Evolutionary conservation across 1,140 invertebrate genomes (phyloP), one percentile per base, ranked within the genome.

Genomic region (Riptortus pedestris): DNA sequence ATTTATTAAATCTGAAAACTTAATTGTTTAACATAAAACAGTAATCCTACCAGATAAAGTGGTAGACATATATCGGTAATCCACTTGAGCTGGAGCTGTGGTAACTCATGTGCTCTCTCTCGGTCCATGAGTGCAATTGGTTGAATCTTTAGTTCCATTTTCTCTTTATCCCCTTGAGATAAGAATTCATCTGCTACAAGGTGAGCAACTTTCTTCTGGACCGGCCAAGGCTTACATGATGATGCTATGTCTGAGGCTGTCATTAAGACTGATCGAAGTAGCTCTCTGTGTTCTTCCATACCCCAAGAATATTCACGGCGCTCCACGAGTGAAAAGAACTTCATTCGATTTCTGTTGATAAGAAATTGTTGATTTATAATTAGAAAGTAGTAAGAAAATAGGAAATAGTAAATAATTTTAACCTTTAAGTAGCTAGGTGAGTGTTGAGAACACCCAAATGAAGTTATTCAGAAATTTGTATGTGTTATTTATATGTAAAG

Each of bases 211-310:
- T 73, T 71, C 66, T 79, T 75, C 70, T 85, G 83, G 14, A 82
- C 77, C 27, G 77, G 73, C 84, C 84, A 86, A 0, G 83, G 83
- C 72, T 86, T 85, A 2, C 79, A 79, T 26, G 83, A 84, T 28
- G 83, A 83, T 7, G 81, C 79, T 2, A 86, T 73, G 73, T 86
- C 84, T 68, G 82, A 83, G 0, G 80, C 81, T 16, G 84, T 85
- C 84, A 86, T 86, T 73, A 85, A 75, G 79, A 85, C 84, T 2
- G 79, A 80, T 47, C 82, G 68, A 0, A 79, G 66, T 33, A 79
- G 69, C 38, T 75, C 74, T n/a, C 79, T 71, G 67, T 82, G 74
- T 9, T 79, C 74, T 57, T 82, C 79, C 28, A 72, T 71, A 4
- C 69, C 69, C 79, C 80, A 82, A 65, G 81, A 76, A 66, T 78